A percentile compares a stretch with the other conserved stretches of the same genome.
Evolutionary conservation across 1,140 invertebrate genomes (phyloP).

Genomic region (Andricus grossulariae): DNA sequence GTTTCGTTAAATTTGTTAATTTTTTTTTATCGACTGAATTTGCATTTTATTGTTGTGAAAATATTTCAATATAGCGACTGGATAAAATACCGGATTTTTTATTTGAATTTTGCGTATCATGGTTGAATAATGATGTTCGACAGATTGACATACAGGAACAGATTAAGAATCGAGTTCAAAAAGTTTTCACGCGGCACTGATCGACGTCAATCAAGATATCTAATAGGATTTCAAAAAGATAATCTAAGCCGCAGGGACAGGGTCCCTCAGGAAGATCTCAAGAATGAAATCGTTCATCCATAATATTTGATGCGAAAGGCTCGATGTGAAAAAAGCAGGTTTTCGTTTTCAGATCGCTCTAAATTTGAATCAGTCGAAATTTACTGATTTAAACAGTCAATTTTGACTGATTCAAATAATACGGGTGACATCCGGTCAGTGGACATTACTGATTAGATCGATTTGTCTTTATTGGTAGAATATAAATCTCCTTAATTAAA

Average conservation of each 20-base stretch:
- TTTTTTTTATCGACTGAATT: too few species aligned
- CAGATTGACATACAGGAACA: slow-evolving; percentile 5
- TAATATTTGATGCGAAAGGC: neutral
- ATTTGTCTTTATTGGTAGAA: too few species aligned
- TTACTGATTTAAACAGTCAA: too few species aligned
- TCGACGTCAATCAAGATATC: slow-evolving; percentile 23
- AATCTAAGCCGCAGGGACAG: slow-evolving; percentile 19
- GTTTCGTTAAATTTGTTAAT: too few species aligned
- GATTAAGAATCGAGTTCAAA: slow-evolving; percentile 13
- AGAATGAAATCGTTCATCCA: slow-evolving; percentile 7
- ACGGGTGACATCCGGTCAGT: too few species aligned
- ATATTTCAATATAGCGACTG: too few species aligned
- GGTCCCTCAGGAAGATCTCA: slow-evolving; percentile 5
- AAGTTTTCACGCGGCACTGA: slow-evolving; percentile 31
- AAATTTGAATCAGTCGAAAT: too few species aligned
- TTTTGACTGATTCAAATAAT: too few species aligned
- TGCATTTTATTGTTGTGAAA: too few species aligned
- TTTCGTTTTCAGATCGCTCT: neutral
- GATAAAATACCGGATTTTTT: too few species aligned
- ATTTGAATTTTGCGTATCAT: neutral
- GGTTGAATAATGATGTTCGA: slow-evolving; percentile 16
- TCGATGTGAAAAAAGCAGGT: neutral
- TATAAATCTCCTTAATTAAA: too few species aligned
- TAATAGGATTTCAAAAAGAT: slow-evolving; percentile 38
- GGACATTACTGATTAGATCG: too few species aligned